Evolutionary conservation across 2,888 invertebrate species (phyloP).

Genomic region (Rugalucina vietnamica): DNA sequence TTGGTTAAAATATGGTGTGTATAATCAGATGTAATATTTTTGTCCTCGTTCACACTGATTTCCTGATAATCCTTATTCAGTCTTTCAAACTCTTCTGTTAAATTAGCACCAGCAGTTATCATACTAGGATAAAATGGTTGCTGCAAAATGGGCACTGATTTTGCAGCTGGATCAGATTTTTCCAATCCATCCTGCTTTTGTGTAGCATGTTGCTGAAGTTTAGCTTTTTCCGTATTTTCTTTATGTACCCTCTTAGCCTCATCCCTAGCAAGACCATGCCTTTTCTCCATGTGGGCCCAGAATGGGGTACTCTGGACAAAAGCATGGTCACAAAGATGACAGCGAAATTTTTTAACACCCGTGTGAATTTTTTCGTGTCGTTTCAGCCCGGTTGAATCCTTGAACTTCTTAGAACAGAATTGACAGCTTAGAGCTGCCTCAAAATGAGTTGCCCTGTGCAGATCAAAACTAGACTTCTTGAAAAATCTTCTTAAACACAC

Average conservation of each 20-base stretch:
- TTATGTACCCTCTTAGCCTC: not conserved
- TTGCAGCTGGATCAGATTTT: not conserved
- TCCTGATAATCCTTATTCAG: not conserved
- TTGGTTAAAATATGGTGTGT: too few species aligned
- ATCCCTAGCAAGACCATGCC: slow-evolving; percentile 25
- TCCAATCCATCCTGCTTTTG: not conserved
- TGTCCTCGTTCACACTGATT: too few species aligned
- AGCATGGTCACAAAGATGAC: slow-evolving; percentile 57
- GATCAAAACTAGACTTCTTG: slow-evolving; percentile 52
- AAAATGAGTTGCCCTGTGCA: slow-evolving; percentile 57
- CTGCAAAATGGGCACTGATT: not conserved
- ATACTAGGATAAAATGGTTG: not conserved
- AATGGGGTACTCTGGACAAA: slow-evolving; percentile 62
- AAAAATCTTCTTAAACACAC: slow-evolving; percentile 54
- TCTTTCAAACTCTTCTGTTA: not conserved
- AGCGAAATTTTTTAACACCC: slow-evolving; percentile 52
- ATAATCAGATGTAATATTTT: too few species aligned
- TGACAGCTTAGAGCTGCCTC: slow-evolving; percentile 56
- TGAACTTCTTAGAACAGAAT: slow-evolving; percentile 57
- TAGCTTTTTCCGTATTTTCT: not conserved
- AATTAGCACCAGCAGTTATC: not conserved
- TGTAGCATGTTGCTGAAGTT: not conserved
- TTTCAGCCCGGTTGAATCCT: slow-evolving; percentile 55
- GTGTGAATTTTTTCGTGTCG: slow-evolving; percentile 58
- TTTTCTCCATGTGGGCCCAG: slow-evolving; percentile 60